phyloP scores from a whole-genome alignment of 2,888 invertebrate species.

The Drosophila algonquin region DNA sequence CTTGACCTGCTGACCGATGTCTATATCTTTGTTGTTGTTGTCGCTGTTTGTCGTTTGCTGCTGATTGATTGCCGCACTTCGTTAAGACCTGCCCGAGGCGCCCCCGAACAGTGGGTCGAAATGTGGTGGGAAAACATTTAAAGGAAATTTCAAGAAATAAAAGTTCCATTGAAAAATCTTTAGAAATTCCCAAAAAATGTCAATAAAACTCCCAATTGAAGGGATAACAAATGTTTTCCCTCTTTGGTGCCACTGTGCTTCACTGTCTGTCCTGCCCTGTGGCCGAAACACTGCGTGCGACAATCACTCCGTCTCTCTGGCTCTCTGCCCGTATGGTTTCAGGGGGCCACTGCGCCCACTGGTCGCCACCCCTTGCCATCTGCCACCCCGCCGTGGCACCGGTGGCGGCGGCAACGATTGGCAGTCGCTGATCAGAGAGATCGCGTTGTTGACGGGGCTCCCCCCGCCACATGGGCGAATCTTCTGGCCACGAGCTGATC shows the following conservation, averaged over 20 bases:
- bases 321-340: slow-evolving; percentile 2
- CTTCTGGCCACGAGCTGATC: slow-evolving; percentile 54
- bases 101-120: slow-evolving; percentile 15
- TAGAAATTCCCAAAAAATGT: no score
- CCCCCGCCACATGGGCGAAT: neutral
- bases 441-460: slow-evolving; percentile 42
- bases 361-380: neutral
- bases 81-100: slow-evolving; percentile 26
- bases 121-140: no score
- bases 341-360: slow-evolving; percentile 1
- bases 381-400: no score
- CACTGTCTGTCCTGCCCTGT: neutral
- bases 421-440: slow-evolving; percentile 1
- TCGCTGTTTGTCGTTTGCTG: slow-evolving; percentile 39
- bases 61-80: slow-evolving; percentile 65
- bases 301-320: slow-evolving; percentile 14
- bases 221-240: neutral
- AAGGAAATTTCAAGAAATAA: no score
- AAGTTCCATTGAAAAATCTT: no score
- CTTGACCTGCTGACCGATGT: slow-evolving; percentile 47
- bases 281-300: slow-evolving; percentile 27
- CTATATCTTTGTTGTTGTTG: slow-evolving; percentile 7
- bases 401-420: neutral
- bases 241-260: slow-evolving; percentile 1
- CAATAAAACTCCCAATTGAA: no score